Evolutionary conservation across 2,113 vertebrate genomes (phyloP), one percentile per base, ranked within the genome.

Genomic region (Spheniscus mendiculus): DNA sequence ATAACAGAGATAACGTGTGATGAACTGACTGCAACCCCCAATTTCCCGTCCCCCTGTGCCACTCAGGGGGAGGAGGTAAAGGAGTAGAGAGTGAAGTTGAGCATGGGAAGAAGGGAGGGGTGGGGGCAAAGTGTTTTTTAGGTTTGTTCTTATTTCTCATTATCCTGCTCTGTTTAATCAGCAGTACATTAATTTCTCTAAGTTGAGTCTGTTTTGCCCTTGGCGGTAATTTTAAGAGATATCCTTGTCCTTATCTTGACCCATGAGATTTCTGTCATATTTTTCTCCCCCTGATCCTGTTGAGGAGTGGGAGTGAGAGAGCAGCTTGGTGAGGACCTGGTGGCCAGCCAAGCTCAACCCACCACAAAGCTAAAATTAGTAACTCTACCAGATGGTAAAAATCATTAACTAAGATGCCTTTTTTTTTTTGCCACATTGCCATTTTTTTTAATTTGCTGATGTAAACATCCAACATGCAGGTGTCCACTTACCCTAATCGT

Each of bases 291-390:
- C 9, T 22, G 36, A 42, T 71, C 36, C 47, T 30, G 6, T 17
- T 56, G 45, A 71, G 44, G 44, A 32, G 21, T 0, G 8, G 44
- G 44, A 32, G 21, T 0, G 8, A 76, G 32, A 56, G 26, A 50
- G 22, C 1, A 7, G 4, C 9, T 56, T 42, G 13, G 25, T 67
- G n/a, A 88, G 34, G 34, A 52, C 8, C 18, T 67, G 21, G 18
- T 34, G 52, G 22, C 30, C 47, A 47, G 34, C 44, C 18, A 67
- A n/a, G 10, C 25, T 77, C 70, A 85, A 47, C 4, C 3, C 34
- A 62, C 5, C 32, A n/a, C 5, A 44, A 36, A 42, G 12, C 5
- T 62, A 38, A 65, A 55, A 65, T 55, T 50, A 0, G 0, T 40
- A 45, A 71, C 8, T 34, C 40, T n/a, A 62, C 7, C 34, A 71